Conservation (phyloP, 2,113 vertebrate species). For the Mungos mungo region DNA sequence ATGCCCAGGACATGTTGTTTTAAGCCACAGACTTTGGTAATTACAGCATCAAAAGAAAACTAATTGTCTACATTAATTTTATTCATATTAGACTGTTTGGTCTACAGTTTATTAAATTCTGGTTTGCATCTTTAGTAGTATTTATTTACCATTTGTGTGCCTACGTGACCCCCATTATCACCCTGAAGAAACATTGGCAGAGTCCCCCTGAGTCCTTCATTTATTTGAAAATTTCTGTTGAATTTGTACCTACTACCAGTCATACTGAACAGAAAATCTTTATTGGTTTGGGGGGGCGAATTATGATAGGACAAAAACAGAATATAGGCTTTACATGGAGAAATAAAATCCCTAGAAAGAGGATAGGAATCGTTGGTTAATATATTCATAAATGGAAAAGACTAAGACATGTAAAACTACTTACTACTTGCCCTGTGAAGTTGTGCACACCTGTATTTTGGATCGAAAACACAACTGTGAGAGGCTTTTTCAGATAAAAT, state of each 20-base stretch:
- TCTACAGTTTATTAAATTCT: not conserved
- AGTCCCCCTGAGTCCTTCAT: not conserved
- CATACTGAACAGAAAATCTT: not conserved
- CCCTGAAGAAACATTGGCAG: not conserved
- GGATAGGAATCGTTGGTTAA: not conserved
- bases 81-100: not conserved
- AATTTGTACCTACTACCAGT: not conserved
- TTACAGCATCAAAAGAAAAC: not conserved
- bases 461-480: rapidly evolving
- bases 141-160: not conserved
- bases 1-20: not conserved
- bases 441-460: not conserved
- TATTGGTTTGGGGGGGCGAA: not conserved
- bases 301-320: not conserved
- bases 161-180: not conserved
- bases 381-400: not conserved
- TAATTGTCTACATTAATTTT: not conserved
- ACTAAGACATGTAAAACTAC: not conserved
- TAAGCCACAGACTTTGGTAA: not conserved
- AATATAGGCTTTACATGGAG: not conserved
- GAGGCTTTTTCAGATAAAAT: not conserved
- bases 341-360: not conserved
- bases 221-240: not conserved
- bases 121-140: not conserved
- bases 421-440: not conserved